Conservation (phyloP, 2,113 vertebrate genomes). For the Mesembrinibis cayennensis region DNA sequence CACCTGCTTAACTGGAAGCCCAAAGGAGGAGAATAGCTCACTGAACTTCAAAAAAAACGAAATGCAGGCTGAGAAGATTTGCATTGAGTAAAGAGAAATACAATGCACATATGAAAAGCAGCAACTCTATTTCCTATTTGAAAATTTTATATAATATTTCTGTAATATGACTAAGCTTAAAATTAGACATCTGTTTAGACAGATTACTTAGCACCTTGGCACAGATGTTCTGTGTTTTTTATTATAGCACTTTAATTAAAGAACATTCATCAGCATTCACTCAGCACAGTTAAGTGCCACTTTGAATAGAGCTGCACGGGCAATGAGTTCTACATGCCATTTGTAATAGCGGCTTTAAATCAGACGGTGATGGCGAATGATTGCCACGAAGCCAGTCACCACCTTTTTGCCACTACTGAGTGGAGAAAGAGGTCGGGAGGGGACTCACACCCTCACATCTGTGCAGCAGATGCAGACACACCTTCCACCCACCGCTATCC, state of each 20-base stretch:
- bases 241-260: constrained; percentile 35
- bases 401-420: neutral
- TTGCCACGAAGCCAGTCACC: neutral
- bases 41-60: neutral
- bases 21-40: neutral
- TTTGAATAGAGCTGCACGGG: neutral
- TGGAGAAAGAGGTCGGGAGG: neutral
- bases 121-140: neutral
- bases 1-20: neutral
- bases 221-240: constrained; percentile 49
- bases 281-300: constrained; percentile 8
- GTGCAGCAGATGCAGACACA: neutral
- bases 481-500: neutral
- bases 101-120: neutral
- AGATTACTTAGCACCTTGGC: constrained; percentile 47
- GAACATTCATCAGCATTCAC: constrained; percentile 39
- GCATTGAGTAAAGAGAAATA: neutral
- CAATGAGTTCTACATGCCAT: neutral
- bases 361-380: neutral
- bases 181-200: constrained; percentile 38
- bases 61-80: neutral
- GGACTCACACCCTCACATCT: neutral
- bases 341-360: constrained; percentile 23
- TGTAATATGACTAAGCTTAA: neutral
- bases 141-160: constrained; percentile 1